Evolutionary conservation across 2,888 invertebrate genomes (phyloP).

Genomic region (Xestia ashworthii): DNA sequence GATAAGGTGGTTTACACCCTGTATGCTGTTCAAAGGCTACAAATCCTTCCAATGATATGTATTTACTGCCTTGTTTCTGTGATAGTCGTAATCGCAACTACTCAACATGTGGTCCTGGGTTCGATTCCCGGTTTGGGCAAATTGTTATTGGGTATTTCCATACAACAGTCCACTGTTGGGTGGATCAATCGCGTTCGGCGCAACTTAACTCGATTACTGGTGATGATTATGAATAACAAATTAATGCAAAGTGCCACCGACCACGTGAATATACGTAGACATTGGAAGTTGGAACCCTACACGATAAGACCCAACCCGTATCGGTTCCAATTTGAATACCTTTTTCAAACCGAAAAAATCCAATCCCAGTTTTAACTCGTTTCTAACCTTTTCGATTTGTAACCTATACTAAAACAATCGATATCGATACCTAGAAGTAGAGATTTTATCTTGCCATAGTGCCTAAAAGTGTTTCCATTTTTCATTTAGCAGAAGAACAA

Average conservation of each 20-base stretch:
- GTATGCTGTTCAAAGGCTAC: background rate
- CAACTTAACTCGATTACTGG: no score
- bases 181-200: no score
- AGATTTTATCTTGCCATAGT: background rate
- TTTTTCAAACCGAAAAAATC: constrained; percentile 17
- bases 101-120: no score
- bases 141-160: no score
- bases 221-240: background rate
- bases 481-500: background rate
- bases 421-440: background rate
- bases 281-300: background rate
- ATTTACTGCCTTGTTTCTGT: no score
- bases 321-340: constrained; percentile 17
- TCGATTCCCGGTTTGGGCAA: no score
- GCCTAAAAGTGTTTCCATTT: background rate
- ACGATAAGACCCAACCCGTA: background rate
- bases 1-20: no score
- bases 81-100: no score
- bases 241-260: background rate
- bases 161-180: no score
- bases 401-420: background rate
- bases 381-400: background rate
- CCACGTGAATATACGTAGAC: background rate
- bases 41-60: background rate
- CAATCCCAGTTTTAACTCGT: background rate